Percentiles rank a stretch among this genome's conserved stretches.
Conservation (phyloP, 2,888 invertebrate genomes). For the Apodemia zela region DNA sequence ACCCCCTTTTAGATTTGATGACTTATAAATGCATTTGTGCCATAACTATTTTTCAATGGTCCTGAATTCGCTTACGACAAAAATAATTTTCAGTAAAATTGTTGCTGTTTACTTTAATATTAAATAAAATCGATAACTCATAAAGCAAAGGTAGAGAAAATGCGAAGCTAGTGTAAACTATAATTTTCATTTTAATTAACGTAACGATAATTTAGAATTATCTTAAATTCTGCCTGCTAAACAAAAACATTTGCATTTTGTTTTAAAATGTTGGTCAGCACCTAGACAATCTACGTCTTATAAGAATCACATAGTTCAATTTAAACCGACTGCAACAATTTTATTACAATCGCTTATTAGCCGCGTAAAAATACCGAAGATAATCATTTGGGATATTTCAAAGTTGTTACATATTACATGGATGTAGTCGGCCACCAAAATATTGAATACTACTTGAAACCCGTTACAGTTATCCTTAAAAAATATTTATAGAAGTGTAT, state of each 20-base stretch:
- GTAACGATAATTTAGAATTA: too few relatives aligned
- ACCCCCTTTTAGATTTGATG: too few relatives aligned
- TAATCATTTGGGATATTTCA: constrained; percentile 3
- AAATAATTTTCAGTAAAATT: not conserved
- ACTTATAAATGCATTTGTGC: too few relatives aligned
- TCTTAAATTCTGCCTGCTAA: too few relatives aligned
- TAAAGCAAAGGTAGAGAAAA: not conserved
- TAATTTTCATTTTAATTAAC: too few relatives aligned
- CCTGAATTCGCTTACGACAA: not conserved
- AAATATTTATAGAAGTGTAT: not conserved
- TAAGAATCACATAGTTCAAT: not conserved
- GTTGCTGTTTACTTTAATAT: not conserved
- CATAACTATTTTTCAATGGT: not conserved
- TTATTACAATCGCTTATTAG: not conserved
- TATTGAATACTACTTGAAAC: not conserved
- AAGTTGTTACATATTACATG: constrained; percentile 1
- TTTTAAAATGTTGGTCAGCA: too few relatives aligned
- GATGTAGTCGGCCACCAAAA: not conserved
- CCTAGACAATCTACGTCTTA: too few relatives aligned
- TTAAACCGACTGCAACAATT: not conserved
- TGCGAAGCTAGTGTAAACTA: not conserved
- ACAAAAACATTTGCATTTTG: too few relatives aligned
- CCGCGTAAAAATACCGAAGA: not conserved
- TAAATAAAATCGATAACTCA: not conserved
- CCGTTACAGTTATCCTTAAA: not conserved